These are phyloP conservation scores for Chymomyza procnemis DNA, from an alignment of 2,888 invertebrate species.

Conservation along the genomic window DNA sequence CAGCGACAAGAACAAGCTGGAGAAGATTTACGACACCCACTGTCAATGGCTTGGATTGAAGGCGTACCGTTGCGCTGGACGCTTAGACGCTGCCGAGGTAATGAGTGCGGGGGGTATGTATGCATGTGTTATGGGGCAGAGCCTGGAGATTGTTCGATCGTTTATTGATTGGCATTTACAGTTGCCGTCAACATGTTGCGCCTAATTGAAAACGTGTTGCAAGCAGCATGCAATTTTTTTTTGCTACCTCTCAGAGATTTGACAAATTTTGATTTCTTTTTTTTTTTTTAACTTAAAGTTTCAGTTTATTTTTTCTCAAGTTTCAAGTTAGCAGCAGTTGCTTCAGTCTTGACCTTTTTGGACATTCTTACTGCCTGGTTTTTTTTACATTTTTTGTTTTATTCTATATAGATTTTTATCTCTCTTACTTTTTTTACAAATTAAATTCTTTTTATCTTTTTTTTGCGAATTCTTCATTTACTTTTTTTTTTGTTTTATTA, in stretches of 20 bases:
- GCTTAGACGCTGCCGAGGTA: neutral
- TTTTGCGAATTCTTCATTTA: conserved; percentile 38
- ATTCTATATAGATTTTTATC: neutral
- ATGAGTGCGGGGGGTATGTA: neutral
- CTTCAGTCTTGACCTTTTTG: neutral
- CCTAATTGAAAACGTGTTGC: conserved; percentile 61
- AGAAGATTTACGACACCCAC: conserved; percentile 61
- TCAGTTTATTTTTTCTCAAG: neutral
- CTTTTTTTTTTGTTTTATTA: conserved; percentile 24
- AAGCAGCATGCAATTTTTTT: conserved; percentile 25
- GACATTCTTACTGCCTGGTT: conserved; percentile 9
- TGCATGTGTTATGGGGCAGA: neutral
- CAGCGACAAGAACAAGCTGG: neutral
- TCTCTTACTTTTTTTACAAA: neutral
- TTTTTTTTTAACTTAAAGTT: neutral
- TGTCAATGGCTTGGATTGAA: conserved; percentile 4
- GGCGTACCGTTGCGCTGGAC: neutral
- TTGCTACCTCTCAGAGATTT: neutral
- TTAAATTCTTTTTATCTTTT: conserved; percentile 3
- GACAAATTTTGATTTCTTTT: neutral
- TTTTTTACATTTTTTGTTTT: too few relatives aligned
- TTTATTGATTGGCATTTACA: conserved; percentile 1
- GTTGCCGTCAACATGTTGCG: conserved; percentile 47
- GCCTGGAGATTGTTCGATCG: neutral
- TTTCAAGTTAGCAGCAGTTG: neutral